Conservation (phyloP, 2,797 vertebrate species). For the Ctenosaura bakeri region DNA sequence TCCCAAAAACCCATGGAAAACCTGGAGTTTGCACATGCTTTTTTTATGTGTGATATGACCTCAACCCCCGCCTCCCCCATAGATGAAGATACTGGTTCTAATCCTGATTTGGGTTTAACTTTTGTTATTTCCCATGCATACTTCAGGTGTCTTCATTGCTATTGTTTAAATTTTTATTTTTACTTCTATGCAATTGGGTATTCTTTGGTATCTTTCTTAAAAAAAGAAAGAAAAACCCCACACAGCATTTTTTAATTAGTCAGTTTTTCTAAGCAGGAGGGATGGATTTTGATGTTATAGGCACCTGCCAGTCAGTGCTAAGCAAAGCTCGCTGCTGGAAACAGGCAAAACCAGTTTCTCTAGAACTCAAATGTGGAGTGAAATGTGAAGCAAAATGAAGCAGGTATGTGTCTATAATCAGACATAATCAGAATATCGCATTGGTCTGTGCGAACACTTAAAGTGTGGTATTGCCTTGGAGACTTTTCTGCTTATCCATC, state of each 20-base stretch:
- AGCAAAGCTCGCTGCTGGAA: neutral
- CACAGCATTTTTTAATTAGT: neutral
- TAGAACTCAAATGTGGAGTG: too few species aligned
- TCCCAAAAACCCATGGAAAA: neutral
- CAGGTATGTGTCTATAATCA: neutral
- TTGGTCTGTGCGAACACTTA: neutral
- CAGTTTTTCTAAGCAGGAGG: neutral
- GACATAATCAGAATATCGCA: neutral
- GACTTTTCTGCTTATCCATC: neutral
- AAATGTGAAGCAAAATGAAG: neutral
- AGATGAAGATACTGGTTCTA: neutral
- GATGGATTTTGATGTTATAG: neutral
- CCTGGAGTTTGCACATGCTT: neutral
- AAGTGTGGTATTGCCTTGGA: neutral
- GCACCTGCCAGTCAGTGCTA: neutral
- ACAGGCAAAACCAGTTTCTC: neutral
- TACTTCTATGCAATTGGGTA: neutral
- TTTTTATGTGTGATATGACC: neutral
- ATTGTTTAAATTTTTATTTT: neutral
- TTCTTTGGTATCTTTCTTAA: neutral
- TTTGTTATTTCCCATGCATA: neutral
- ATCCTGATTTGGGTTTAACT: neutral
- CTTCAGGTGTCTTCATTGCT: neutral
- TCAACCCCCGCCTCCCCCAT: neutral
- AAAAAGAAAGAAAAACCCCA: neutral